Evolutionary conservation across 2,888 invertebrate species (phyloP).

Genomic region (Melanostoma mellinum): DNA sequence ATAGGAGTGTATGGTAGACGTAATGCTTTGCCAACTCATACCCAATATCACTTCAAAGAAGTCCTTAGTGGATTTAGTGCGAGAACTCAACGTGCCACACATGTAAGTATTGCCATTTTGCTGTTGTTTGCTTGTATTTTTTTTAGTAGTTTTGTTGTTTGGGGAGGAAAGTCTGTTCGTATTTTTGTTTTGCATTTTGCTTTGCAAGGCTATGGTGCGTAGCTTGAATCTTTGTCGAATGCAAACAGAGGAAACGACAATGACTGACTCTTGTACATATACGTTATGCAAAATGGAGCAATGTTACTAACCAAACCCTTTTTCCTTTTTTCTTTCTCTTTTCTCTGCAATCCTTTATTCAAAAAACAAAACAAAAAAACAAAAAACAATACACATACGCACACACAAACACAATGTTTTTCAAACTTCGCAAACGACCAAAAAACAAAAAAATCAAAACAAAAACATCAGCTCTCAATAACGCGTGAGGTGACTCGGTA

Average conservation of each 20-base stretch:
- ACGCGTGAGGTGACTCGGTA: slow-evolving; percentile 96
- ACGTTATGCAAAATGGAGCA: slow-evolving; percentile 54
- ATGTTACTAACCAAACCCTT: slow-evolving; percentile 66
- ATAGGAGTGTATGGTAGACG: slow-evolving; percentile 97
- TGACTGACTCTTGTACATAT: slow-evolving; percentile 53
- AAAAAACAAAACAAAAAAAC: slow-evolving; percentile 31
- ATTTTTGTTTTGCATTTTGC: slow-evolving; percentile 18
- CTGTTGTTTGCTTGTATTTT: background rate
- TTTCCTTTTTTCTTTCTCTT: slow-evolving; percentile 59
- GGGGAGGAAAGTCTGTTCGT: slow-evolving; percentile 6
- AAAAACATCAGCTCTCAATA: slow-evolving; percentile 85
- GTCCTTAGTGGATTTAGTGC: slow-evolving; percentile 95
- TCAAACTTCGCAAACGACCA: slow-evolving; percentile 40
- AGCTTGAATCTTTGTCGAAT: slow-evolving; percentile 13
- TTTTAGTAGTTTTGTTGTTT: slow-evolving; percentile 13
- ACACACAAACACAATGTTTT: slow-evolving; percentile 25
- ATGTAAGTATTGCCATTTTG: slow-evolving; percentile 86
- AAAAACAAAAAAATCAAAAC: slow-evolving; percentile 20
- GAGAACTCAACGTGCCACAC: slow-evolving; percentile 91
- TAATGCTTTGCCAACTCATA: slow-evolving; percentile 97
- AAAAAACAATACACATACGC: slow-evolving; percentile 16
- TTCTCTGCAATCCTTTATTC: slow-evolving; percentile 57
- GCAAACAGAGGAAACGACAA: slow-evolving; percentile 28
- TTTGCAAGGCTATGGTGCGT: slow-evolving; percentile 21
- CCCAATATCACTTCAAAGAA: slow-evolving; percentile 97